Evolutionary conservation across 2,113 vertebrate species (phyloP).

Genomic region (Larimichthys crocea): DNA sequence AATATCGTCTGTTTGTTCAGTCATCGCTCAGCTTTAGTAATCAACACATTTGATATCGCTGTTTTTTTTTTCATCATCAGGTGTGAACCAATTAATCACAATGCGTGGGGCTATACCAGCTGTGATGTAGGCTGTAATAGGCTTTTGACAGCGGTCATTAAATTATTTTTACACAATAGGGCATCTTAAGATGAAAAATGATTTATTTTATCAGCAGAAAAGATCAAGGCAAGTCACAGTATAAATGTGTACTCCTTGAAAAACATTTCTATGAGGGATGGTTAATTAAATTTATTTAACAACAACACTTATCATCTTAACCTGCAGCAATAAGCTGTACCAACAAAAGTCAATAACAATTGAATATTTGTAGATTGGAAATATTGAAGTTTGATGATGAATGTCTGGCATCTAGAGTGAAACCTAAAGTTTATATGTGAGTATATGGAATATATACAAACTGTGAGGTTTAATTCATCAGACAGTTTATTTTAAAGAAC

Average conservation of each 20-base stretch:
- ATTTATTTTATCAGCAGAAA: not conserved
- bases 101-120: not conserved
- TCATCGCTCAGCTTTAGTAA: not conserved
- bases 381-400: not conserved
- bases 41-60: conserved; percentile 15
- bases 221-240: no score
- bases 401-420: not conserved
- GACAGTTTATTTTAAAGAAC: not conserved
- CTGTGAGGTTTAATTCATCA: not conserved
- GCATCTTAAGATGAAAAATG: not conserved
- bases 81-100: conserved; percentile 4
- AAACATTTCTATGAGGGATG: not conserved
- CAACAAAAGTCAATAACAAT: conserved; percentile 15
- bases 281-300: not conserved
- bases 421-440: not conserved
- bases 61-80: not conserved
- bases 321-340: conserved; percentile 8
- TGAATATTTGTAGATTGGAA: not conserved
- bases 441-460: not conserved
- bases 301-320: not conserved
- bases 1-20: not conserved
- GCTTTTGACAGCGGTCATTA: not conserved
- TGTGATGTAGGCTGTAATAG: not conserved
- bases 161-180: not conserved
- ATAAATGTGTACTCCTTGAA: not conserved